Base-by-base conservation (phyloP, 2,113 vertebrate species). In the Pachycephala philippinensis region DNA sequence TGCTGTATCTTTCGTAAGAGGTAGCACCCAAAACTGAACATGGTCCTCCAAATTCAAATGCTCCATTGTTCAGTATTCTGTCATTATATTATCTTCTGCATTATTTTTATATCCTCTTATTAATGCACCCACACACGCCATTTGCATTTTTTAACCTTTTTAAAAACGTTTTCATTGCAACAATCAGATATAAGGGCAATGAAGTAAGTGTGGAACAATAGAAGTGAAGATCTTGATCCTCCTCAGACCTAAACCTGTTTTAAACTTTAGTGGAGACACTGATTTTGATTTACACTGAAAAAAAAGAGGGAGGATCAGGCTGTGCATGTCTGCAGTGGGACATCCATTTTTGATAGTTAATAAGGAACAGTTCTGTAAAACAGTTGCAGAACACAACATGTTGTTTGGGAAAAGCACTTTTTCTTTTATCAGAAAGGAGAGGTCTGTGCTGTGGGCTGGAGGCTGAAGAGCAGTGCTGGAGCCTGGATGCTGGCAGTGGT, bases 21-120 rank as follows among this genome's bases (percentile, higher is more conserved):
- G 56, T 91, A 87, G 78, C 72, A 89, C 74, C 70, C 9, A 3
- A 92, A 95, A 87, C 15, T 50, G 95, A 96, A 87, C 52, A 33
- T 5, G 9, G 86, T 65, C 69, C 87, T 96, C 84, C 54, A 71
- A 94, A 94, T 87, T 94, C 86, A 86, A 96, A 90, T 84, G 89
- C 84, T 95, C 84, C 89, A 97, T 97, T 97, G 97, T 97, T 97
- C 96, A 59, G 50, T 61, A 82, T 95, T 90, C 97, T 95, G 79
- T 91, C 96, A 11, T 96, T 97, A 83, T 82, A 94, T 97, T 97
- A 84, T 91, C 90, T 93, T 90, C 93, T 94, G 84, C 91, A 97
- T 97, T 97, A 97, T 97, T 97, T 97, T 97, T 97, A 97, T 87
- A 97, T 97, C 94, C 95, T 86, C 95, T 97, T 97, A 97, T 97